phyloP scores from a whole-genome alignment of 2,113 vertebrate genomes.

The Calyptomena viridis region DNA sequence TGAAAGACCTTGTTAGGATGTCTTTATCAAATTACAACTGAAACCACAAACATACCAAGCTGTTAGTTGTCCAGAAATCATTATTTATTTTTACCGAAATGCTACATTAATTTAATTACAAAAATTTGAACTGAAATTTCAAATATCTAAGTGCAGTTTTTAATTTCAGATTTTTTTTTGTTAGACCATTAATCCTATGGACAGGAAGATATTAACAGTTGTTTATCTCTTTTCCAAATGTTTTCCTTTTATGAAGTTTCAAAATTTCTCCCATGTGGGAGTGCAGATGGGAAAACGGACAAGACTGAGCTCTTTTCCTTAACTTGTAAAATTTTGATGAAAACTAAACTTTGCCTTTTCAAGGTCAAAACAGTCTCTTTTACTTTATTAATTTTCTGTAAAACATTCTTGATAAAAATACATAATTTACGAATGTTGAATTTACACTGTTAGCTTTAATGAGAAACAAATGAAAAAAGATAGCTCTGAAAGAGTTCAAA shows the following conservation, averaged over 20 bases:
- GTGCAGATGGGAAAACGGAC: background rate
- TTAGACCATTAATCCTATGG: background rate
- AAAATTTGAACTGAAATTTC: background rate
- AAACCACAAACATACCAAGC: background rate
- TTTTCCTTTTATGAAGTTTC: background rate
- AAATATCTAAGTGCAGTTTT: background rate
- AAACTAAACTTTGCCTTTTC: background rate
- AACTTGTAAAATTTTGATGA: background rate
- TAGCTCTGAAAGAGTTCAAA: background rate
- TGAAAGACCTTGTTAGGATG: background rate
- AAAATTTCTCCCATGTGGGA: background rate
- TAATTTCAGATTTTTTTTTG: background rate
- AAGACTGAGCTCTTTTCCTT: background rate
- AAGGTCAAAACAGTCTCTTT: background rate
- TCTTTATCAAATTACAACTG: background rate
- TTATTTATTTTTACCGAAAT: background rate
- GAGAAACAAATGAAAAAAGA: slow-evolving; percentile 9
- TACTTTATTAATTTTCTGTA: background rate
- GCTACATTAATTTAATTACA: background rate
- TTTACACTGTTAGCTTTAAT: background rate
- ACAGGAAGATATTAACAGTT: background rate
- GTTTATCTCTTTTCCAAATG: background rate
- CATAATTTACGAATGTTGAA: background rate
- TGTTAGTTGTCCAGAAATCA: background rate
- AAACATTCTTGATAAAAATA: background rate